Base-by-base conservation (phyloP, 2,797 vertebrate genomes). In the Anniella stebbinsi region DNA sequence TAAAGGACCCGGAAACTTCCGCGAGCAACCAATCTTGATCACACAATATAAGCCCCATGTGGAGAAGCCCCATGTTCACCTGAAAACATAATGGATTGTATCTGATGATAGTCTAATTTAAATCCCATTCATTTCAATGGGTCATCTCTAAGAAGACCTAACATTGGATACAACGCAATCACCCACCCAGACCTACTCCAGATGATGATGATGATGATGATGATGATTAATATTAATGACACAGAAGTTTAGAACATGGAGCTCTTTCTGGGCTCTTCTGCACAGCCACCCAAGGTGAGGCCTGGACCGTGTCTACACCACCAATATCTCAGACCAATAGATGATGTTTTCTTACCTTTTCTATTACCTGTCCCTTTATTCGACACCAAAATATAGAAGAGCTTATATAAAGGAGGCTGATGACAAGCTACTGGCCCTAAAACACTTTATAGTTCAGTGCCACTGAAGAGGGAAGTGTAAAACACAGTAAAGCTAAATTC, bases 401-500 rank as follows among this genome's bases (percentile, higher is more conserved):
- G 17, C 33, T 89, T 87, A 63, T 92, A 69, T 70, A 92, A 80
- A 92, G 41, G 73, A 84, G 66, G 36, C 77, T 89, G 91, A 90
- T 94, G 57, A 57, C 60, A 80, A 93, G 93, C 94, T 93, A 88
- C 88, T 67, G 45, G 73, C 45, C 90, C 84, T 86, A 81, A 89
- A 94, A 75, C 77, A 86, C 80, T 88, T 93, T 92, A 88, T 4
- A 86, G 60, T 88, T 78, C 38, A 92, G 86, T 2, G 2, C 9
- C n/a, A 12, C 45, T 51, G 83, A 87, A 82, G 36, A 36, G 70
- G 23, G 73, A 92, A 87, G 93, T 94, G 95, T 93, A 92, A 95
- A 96, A 92, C 4, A 38, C 25, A 15, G 85, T 77, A 93, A 87
- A 95, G 90, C 90, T 92, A 93, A 91, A 95, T 94, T 89, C 93